Evolutionary conservation across 2,888 invertebrate species (phyloP).

Genomic region (Dendrolimus pini): DNA sequence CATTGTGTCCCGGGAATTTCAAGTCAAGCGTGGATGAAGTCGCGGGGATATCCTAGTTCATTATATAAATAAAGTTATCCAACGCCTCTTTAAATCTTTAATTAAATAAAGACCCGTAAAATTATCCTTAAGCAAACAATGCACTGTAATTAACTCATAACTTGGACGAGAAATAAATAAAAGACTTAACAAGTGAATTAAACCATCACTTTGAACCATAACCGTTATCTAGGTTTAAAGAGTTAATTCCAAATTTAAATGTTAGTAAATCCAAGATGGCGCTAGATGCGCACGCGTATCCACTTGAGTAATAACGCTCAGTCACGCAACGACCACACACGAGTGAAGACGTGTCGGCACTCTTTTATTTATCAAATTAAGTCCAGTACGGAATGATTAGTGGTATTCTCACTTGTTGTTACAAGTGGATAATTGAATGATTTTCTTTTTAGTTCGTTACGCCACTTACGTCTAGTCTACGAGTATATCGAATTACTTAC

Average conservation of each 20-base stretch:
- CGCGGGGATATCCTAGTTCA: too few species aligned
- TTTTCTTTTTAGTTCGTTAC: neutral
- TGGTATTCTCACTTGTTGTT: neutral
- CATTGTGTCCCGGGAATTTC: too few species aligned
- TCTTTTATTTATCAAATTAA: neutral
- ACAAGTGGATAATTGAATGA: neutral
- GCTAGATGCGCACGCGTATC: conserved; percentile 32
- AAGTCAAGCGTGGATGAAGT: too few species aligned
- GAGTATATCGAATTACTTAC: too few species aligned
- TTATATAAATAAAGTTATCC: neutral
- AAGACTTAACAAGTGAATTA: neutral
- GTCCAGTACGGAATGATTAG: neutral
- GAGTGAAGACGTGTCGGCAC: conserved; percentile 34
- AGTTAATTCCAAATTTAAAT: neutral
- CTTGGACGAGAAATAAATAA: neutral
- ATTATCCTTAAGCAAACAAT: neutral
- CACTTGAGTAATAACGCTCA: conserved; percentile 33
- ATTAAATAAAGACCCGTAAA: neutral
- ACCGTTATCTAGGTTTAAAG: neutral
- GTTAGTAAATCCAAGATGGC: conserved; percentile 27
- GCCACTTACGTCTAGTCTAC: too few species aligned
- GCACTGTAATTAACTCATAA: neutral
- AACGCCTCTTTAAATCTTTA: neutral
- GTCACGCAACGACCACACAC: conserved; percentile 66
- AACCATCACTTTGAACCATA: neutral